These are phyloP conservation scores for Stratiomys singularior DNA, from an alignment of 2,888 invertebrate species.

Conservation along the genomic window DNA sequence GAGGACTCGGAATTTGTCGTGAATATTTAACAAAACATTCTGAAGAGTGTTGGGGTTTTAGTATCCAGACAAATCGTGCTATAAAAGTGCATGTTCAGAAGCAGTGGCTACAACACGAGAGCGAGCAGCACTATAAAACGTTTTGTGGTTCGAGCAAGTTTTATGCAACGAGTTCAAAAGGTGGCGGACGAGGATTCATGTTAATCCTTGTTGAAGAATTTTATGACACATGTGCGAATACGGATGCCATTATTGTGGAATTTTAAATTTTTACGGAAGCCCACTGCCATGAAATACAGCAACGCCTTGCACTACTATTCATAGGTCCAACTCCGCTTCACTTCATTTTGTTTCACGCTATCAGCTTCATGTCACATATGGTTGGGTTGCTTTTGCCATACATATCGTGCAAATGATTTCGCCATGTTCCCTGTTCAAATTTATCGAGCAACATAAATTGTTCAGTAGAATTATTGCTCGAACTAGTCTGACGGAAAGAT, in stretches of 20 bases:
- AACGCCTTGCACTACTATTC: neutral
- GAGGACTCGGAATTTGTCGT: neutral
- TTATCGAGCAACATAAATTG: constrained; percentile 1
- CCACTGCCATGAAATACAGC: neutral
- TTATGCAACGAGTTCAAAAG: neutral
- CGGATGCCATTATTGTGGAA: neutral
- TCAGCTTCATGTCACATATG: neutral
- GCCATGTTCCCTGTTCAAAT: neutral
- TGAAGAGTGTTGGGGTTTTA: neutral
- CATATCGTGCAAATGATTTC: constrained; percentile 13
- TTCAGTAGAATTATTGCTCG: neutral
- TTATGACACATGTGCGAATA: constrained; percentile 25
- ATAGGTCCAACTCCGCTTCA: no score
- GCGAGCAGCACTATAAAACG: neutral
- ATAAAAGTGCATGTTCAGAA: neutral
- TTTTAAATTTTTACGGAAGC: neutral
- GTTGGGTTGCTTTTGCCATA: neutral
- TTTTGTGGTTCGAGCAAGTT: neutral
- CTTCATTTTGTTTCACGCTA: no score
- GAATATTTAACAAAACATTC: neutral
- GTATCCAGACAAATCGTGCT: neutral
- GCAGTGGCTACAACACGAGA: neutral
- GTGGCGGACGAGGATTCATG: neutral
- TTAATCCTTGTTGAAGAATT: constrained; percentile 23
- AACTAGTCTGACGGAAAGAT: constrained; percentile 4